Base-by-base conservation (phyloP, 2,888 invertebrate genomes). In the Tetramorium bicarinatum region DNA sequence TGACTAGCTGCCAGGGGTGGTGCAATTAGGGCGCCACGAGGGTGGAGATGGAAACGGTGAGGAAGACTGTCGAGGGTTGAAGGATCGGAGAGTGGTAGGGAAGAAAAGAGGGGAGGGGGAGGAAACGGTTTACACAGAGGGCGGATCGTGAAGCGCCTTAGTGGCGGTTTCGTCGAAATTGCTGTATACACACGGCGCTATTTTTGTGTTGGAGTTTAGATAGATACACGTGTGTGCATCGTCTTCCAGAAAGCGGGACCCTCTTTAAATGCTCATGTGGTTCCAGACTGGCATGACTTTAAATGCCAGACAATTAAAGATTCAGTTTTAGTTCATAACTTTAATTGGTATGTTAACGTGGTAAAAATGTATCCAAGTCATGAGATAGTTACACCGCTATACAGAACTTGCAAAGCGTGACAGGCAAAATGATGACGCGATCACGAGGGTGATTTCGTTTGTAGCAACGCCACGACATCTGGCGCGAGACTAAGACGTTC, bases 121-220 rank as follows among this genome's bases (percentile, higher is more conserved):
- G 92, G 90, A 92, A 92, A 89, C 91, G 93, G 90, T 91, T 93
- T 84, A 85, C 88, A 90, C 90, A 91, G 91, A 89, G 90, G 91
- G 91, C 88, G 91, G 90, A 90, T 87, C 87, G 86, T 79, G 83
- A 85, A 87, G 85, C 88, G 85, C 86, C 76, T 84, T 76, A 64
- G 59, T 74, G 56, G 62, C 49, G 34, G 64, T 44, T 61, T 54
- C 34, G 34, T 67, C 15, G 44, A 21, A 76, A 84, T 82, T 72
- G 71, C 25, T 72, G n/a, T 59, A 74, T 56, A 76, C 41, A 54
- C 75, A 75, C 67, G 38, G 38, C 15, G 9, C 21, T 79, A 79
- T 71, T 56, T 67, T 69, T 34, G 29, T 56, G 21, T 77, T 34
- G 18, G 38, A 18, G 11, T 79, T 69, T 11, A n/a, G 41, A 9